phyloP scores from a whole-genome alignment of 2,113 vertebrate species.

The Myrmecophaga tridactyla region DNA sequence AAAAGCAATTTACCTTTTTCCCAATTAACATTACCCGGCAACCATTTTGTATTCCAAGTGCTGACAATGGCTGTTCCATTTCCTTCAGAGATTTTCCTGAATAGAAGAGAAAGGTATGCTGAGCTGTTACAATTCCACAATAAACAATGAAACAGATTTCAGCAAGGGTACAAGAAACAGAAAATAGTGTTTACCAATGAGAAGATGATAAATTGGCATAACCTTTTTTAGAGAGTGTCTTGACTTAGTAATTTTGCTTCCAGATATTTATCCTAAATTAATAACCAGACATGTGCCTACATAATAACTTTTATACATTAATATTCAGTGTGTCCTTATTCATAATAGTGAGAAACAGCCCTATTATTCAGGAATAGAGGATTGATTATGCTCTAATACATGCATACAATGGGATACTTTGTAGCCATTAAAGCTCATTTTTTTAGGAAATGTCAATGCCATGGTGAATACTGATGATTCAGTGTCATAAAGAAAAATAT shows the following conservation, averaged over 20 bases:
- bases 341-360: background rate
- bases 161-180: background rate
- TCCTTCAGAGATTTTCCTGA: conserved; percentile 96
- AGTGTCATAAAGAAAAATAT: background rate
- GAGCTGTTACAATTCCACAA: background rate
- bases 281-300: background rate
- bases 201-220: background rate
- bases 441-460: background rate
- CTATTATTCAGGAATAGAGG: background rate
- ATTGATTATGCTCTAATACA: background rate
- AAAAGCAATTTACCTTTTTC: conserved; percentile 89
- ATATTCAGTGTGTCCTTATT: conserved; percentile 14
- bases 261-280: conserved; percentile 40
- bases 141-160: conserved; percentile 30
- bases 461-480: background rate
- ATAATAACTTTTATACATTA: background rate
- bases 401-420: background rate
- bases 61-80: conserved; percentile 91
- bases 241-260: conserved; percentile 21
- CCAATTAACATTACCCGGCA: conserved; percentile 98
- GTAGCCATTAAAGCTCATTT: conserved; percentile 13
- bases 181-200: conserved; percentile 1
- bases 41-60: conserved; percentile 92
- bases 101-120: conserved; percentile 31
- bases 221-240: background rate